These are phyloP conservation scores for Nemopilema nomurai DNA, from an alignment of 30 jellyfish, hydroid and myxozoan genomes.

Conservation along the genomic window DNA sequence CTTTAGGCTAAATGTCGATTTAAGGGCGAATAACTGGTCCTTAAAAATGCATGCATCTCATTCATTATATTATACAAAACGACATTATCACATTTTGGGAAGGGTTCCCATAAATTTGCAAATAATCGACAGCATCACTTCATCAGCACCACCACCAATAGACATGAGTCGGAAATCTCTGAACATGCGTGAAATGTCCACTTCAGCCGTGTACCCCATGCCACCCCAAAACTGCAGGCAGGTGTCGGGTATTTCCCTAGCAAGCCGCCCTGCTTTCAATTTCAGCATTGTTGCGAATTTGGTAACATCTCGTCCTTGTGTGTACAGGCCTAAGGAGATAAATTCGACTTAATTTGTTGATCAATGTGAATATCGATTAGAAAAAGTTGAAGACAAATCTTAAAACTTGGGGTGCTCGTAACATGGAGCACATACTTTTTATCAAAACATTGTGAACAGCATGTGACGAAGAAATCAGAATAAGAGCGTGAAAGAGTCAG, in stretches of 20 bases:
- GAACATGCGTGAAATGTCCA: slow-evolving; percentile 86
- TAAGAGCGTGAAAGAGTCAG: too few species aligned
- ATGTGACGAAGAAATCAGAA: too few species aligned
- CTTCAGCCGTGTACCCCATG: slow-evolving; percentile 96
- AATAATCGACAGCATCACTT: slow-evolving; percentile 89
- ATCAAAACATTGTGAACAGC: too few species aligned
- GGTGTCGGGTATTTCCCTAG: slow-evolving; percentile 90
- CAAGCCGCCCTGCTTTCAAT: slow-evolving; percentile 87
- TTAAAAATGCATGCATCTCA: background rate
- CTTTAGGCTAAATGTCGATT: too few species aligned
- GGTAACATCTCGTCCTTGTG: slow-evolving; percentile 90
- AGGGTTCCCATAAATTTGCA: slow-evolving; percentile 95
- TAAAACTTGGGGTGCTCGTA: background rate
- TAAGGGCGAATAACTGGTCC: too few species aligned
- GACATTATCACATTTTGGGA: slow-evolving; percentile 39
- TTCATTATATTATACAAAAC: background rate
- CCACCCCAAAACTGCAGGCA: slow-evolving; percentile 99
- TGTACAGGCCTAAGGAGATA: slow-evolving; percentile 84
- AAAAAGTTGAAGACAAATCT: background rate
- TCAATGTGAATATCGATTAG: too few species aligned
- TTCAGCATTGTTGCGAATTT: slow-evolving; percentile 91
- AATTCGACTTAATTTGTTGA: too few species aligned
- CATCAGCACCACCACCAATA: slow-evolving; percentile 99
- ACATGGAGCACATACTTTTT: background rate
- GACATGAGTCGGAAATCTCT: slow-evolving; percentile 94